Evolutionary conservation across 2,888 invertebrate genomes (phyloP).

Genomic region (Agonopterix subpropinquella): DNA sequence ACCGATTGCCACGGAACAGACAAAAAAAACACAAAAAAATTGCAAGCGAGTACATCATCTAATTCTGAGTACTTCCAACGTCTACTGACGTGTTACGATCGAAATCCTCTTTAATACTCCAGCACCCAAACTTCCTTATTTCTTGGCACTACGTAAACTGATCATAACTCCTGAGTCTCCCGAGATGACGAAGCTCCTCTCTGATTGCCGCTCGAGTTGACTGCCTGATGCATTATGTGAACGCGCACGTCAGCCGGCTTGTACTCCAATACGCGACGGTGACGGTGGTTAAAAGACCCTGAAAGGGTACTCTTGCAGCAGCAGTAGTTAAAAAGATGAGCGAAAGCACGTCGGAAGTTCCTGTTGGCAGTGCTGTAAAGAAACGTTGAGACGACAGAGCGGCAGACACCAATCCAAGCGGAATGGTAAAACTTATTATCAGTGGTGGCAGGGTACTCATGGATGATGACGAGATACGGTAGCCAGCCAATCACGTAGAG

Average conservation of each 20-base stretch:
- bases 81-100: too few species aligned
- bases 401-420: constrained; percentile 82
- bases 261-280: constrained; percentile 54
- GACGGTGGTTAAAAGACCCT: constrained; percentile 78
- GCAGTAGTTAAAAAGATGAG: constrained; percentile 81
- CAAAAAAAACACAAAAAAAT: too few species aligned
- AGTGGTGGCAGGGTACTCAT: constrained; percentile 59
- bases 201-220: constrained; percentile 56
- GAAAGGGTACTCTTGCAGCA: constrained; percentile 82
- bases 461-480: constrained; percentile 79
- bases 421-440: constrained; percentile 78
- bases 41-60: too few species aligned
- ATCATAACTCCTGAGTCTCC: constrained; percentile 31
- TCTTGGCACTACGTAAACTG: background rate
- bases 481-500: constrained; percentile 80
- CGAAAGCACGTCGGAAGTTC: constrained; percentile 82
- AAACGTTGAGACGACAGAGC: constrained; percentile 80
- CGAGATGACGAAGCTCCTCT: constrained; percentile 27
- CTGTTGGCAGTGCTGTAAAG: constrained; percentile 78
- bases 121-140: too few species aligned
- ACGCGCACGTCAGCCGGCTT: constrained; percentile 78
- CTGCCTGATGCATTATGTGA: constrained; percentile 77
- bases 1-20: too few species aligned
- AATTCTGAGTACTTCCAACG: too few species aligned
- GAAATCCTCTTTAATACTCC: too few species aligned